Evolutionary conservation across 2,797 vertebrate genomes (phyloP).

Genomic region (Garrulus glandarius): DNA sequence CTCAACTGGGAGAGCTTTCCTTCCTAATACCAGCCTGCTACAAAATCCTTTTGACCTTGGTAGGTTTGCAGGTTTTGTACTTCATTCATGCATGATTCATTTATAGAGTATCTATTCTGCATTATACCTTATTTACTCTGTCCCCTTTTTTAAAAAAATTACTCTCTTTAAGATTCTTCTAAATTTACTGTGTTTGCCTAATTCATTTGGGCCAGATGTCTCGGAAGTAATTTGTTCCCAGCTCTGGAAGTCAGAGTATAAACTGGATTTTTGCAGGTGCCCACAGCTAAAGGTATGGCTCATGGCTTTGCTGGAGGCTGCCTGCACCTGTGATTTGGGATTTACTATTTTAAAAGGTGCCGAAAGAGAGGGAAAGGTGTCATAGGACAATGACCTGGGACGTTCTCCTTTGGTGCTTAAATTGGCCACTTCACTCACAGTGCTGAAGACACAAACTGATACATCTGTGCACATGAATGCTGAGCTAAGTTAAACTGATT

Average conservation of each 20-base stretch:
- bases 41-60: neutral
- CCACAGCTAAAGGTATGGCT: neutral
- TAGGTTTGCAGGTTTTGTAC: neutral
- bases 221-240: neutral
- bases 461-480: neutral
- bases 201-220: neutral
- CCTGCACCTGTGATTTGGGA: neutral
- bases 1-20: neutral
- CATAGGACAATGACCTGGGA: neutral
- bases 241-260: neutral
- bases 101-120: neutral
- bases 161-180: neutral
- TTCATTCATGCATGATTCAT: neutral
- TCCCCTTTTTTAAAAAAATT: neutral
- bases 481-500: neutral
- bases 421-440: neutral
- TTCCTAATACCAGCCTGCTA: neutral
- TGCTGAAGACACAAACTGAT: neutral
- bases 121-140: neutral
- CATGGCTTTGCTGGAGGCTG: neutral
- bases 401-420: neutral
- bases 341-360: neutral
- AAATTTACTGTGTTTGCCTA: neutral
- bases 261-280: neutral
- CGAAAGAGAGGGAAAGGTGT: neutral